phyloP scores from a whole-genome alignment of 2,888 invertebrate genomes.

The Zeuzera pyrina region DNA sequence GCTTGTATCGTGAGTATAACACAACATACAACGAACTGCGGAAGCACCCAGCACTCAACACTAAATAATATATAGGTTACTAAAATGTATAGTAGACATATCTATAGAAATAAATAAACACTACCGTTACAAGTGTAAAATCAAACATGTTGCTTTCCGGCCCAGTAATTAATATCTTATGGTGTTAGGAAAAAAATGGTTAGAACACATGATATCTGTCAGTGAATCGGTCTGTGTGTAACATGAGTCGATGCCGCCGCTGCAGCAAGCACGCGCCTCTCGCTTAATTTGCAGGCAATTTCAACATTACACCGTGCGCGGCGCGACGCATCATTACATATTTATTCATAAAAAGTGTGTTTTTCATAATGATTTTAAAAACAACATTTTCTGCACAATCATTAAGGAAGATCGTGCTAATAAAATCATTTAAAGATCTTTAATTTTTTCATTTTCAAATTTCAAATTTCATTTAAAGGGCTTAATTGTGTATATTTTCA shows the following conservation, averaged over 20 bases:
- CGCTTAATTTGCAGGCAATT: slow-evolving; percentile 64
- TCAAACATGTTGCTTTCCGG: slow-evolving; percentile 48
- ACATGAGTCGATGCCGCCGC: slow-evolving; percentile 34
- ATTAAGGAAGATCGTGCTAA: too few relatives aligned
- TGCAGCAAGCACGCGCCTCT: slow-evolving; percentile 50
- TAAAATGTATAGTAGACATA: slow-evolving; percentile 13
- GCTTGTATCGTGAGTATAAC: too few relatives aligned
- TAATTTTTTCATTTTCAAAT: too few relatives aligned
- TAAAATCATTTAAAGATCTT: too few relatives aligned
- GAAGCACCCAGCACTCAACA: too few relatives aligned
- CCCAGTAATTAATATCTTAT: slow-evolving; percentile 64
- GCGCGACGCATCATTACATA: slow-evolving; percentile 58
- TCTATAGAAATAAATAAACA: slow-evolving; percentile 21
- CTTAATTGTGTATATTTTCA: too few relatives aligned
- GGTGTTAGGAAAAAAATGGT: slow-evolving; percentile 44
- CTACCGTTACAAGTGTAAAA: slow-evolving; percentile 44
- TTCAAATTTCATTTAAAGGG: too few relatives aligned
- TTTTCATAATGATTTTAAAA: too few relatives aligned
- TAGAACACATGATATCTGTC: slow-evolving; percentile 26
- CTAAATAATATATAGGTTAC: too few relatives aligned
- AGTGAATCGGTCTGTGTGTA: slow-evolving; percentile 26
- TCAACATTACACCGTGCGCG: slow-evolving; percentile 57
- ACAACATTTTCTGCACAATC: too few relatives aligned
- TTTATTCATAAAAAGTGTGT: slow-evolving; percentile 51
- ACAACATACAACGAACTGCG: too few relatives aligned